Evolutionary conservation across 2,888 invertebrate genomes (phyloP).

Genomic region (Teleiodes luculella): DNA sequence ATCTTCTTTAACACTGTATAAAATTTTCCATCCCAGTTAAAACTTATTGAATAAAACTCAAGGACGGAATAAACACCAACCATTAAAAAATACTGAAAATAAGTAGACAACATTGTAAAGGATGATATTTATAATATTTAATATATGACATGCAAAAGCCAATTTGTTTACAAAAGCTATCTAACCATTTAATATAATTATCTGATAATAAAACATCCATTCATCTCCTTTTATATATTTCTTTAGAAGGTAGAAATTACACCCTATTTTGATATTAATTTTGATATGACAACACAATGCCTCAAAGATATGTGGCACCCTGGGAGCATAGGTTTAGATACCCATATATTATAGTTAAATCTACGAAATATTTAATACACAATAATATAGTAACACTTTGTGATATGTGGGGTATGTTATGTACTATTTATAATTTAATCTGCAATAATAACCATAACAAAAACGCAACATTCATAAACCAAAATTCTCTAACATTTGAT

Average conservation of each 20-base stretch:
- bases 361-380: not conserved
- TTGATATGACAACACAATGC: conserved; percentile 37
- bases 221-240: not conserved
- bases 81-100: conserved; percentile 9
- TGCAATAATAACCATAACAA: not conserved
- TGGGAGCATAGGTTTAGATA: conserved; percentile 35
- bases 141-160: conserved; percentile 34
- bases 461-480: not conserved
- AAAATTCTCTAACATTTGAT: no score
- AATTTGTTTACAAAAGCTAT: conserved; percentile 51
- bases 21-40: conserved; percentile 30
- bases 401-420: conserved; percentile 63
- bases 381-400: conserved; percentile 8
- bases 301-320: conserved; percentile 47
- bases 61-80: conserved; percentile 42
- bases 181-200: conserved; percentile 21
- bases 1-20: conserved; percentile 19
- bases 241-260: not conserved
- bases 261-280: conserved; percentile 10
- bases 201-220: not conserved
- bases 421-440: conserved; percentile 35
- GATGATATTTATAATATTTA: not conserved
- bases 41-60: conserved; percentile 26
- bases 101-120: not conserved
- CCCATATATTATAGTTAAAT: not conserved